phyloP scores from a whole-genome alignment of 2,113 vertebrate genomes.

The Sitta europaea region DNA sequence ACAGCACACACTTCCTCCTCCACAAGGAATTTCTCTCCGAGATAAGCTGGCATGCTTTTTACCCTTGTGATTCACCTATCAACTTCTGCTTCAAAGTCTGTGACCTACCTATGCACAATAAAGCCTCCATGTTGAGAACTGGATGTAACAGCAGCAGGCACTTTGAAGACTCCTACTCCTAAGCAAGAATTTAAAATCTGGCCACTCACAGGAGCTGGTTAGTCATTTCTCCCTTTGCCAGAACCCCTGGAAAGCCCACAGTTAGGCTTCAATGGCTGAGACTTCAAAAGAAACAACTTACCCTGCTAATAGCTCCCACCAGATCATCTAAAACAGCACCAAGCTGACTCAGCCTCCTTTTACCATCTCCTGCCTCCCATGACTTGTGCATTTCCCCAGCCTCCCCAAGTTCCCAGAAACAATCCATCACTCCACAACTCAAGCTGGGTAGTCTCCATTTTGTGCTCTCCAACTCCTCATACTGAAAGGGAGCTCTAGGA shows the following conservation, averaged over 20 bases:
- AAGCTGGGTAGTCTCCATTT: not conserved
- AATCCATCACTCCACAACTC: not conserved
- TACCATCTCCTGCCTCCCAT: not conserved
- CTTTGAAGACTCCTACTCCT: constrained; percentile 23
- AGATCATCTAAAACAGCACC: not conserved
- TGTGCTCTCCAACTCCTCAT: not conserved
- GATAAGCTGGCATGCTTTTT: constrained; percentile 45
- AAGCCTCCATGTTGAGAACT: not conserved
- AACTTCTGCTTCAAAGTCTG: not conserved
- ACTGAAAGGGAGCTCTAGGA: not conserved
- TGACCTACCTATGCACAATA: constrained; percentile 33
- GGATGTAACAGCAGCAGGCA: not conserved
- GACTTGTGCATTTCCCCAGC: not conserved
- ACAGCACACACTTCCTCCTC: constrained; percentile 50
- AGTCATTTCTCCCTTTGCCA: not conserved
- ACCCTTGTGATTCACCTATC: constrained; percentile 48
- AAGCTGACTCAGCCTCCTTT: not conserved
- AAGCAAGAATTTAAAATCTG: not conserved
- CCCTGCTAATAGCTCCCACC: not conserved
- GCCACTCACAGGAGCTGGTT: not conserved
- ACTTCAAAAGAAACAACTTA: not conserved
- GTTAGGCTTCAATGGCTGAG: not conserved
- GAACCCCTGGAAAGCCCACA: not conserved
- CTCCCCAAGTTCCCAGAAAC: not conserved
- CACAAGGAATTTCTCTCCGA: constrained; percentile 23